These are phyloP conservation scores for Plebejus argus DNA, from an alignment of 2,888 invertebrate genomes.

Conservation along the genomic window DNA sequence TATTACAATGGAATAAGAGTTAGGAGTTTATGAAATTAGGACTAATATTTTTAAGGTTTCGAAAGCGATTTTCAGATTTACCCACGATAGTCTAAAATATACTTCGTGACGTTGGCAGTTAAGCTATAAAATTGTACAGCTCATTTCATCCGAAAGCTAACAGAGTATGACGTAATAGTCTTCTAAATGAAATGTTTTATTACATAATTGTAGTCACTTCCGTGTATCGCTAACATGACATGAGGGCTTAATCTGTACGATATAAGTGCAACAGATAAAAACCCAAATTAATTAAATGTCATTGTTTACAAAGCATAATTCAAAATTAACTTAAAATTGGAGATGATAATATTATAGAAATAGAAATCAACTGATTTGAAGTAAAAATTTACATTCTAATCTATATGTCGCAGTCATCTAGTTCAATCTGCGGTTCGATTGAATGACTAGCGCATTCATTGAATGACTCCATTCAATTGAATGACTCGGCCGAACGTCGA, in stretches of 20 bases:
- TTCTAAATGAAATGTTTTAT: conserved; percentile 20
- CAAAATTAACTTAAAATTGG: no score
- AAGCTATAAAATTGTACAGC: conserved; percentile 18
- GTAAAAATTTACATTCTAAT: not conserved
- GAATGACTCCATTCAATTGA: no score
- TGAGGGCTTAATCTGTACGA: not conserved
- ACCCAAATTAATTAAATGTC: not conserved
- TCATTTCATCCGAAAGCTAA: conserved; percentile 15
- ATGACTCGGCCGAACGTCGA: no score
- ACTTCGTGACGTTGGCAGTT: conserved; percentile 15
- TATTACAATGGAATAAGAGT: conserved; percentile 35
- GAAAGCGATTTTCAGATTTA: conserved; percentile 5
- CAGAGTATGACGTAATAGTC: conserved; percentile 17
- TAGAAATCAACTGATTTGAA: no score
- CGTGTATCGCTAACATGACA: not conserved
- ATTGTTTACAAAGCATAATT: not conserved
- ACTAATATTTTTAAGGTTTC: conserved; percentile 19
- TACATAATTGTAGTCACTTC: conserved; percentile 3
- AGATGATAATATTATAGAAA: no score
- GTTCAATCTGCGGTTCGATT: no score
- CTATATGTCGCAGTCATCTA: no score
- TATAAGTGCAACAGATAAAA: not conserved
- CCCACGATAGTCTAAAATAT: conserved; percentile 12
- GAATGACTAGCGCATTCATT: no score
- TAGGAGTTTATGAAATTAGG: conserved; percentile 37